Evolutionary conservation across 2,797 vertebrate genomes (phyloP).

Genomic region (Yasuhikotakia modesta): DNA sequence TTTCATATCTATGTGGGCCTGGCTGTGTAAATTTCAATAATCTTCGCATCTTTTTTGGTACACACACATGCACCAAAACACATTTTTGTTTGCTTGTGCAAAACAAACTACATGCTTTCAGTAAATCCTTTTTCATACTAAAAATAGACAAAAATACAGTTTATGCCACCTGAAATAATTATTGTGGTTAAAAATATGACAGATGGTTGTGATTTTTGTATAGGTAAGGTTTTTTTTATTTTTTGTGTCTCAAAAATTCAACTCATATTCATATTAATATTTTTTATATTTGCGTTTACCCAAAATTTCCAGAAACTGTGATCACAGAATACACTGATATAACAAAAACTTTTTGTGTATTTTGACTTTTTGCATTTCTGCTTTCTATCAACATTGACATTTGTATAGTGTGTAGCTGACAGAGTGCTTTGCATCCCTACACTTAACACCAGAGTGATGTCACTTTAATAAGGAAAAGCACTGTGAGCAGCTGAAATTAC

Average conservation of each 20-base stretch:
- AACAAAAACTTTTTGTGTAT: not conserved
- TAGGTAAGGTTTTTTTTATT: not conserved
- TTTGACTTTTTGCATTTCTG: not conserved
- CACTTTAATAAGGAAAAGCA: conserved; percentile 43
- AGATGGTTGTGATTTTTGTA: not conserved
- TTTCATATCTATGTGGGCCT: not conserved
- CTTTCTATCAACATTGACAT: not conserved
- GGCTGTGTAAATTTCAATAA: conserved; percentile 18
- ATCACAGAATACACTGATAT: not conserved
- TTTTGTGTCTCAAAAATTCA: too few relatives aligned
- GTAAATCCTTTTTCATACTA: conserved; percentile 46
- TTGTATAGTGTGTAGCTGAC: not conserved
- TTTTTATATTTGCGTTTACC: not conserved
- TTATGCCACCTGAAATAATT: not conserved
- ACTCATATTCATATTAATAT: not conserved
- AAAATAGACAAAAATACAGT: not conserved
- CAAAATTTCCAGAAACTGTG: not conserved
- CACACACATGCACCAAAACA: conserved; percentile 17
- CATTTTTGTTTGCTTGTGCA: conserved; percentile 68
- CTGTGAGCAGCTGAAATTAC: conserved; percentile 44
- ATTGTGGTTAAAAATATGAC: too few relatives aligned
- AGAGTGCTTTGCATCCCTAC: conserved; percentile 23
- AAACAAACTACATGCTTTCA: conserved; percentile 74
- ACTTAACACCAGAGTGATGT: conserved; percentile 12
- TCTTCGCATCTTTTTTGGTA: too few relatives aligned